Base-by-base conservation (phyloP, 1,140 invertebrate species). In the Hycleus phaleratus region DNA sequence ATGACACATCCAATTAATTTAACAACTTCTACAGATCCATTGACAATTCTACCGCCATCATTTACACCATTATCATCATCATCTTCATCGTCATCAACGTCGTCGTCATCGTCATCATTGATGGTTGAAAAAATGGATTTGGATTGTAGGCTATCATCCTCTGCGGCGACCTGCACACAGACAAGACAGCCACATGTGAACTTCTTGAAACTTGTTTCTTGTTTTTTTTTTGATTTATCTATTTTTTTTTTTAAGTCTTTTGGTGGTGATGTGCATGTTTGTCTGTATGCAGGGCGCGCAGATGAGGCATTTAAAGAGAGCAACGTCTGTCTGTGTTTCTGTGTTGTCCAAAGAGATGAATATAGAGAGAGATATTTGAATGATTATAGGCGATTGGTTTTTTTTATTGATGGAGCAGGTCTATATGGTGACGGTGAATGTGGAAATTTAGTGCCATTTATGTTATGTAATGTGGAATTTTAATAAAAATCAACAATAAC, bases 261-360 rank as follows among this genome's bases (percentile, higher is more conserved):
- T 62, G 64, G 61, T 66, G 63, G 68, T 70, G 68, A 73, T 71
- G 69, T 71, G 65, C 68, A 68, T 70, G 68, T 73, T 73, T 71
- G 71, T 73, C 71, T 73, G 71, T 73, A 71, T 73, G 71, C 71
- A 71, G 69, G 71, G 64, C 68, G 67, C 68, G 65, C 65, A 60
- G 52, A 46, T 46, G 52, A 55, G 52, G 52, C 52, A 53, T 53
- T 44, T 53, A 55, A 42, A 42, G 40, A 42, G 40, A 42, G 52
- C 52, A 55, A 46, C 45, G 44, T 55, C 45, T 55, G 52, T 55
- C 45, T 55, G 52, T 55, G 52, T 55, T 53, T 53, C 51, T 53
- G 51, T 53, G 51, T 53, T 45, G 32, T 26, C 46, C 10, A 48
- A 32, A 48, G 7, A 32, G 32, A 32, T 32, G 32, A 32, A 32